phyloP scores from a whole-genome alignment of 2,888 invertebrate genomes.

The Eupithecia dodoneata region DNA sequence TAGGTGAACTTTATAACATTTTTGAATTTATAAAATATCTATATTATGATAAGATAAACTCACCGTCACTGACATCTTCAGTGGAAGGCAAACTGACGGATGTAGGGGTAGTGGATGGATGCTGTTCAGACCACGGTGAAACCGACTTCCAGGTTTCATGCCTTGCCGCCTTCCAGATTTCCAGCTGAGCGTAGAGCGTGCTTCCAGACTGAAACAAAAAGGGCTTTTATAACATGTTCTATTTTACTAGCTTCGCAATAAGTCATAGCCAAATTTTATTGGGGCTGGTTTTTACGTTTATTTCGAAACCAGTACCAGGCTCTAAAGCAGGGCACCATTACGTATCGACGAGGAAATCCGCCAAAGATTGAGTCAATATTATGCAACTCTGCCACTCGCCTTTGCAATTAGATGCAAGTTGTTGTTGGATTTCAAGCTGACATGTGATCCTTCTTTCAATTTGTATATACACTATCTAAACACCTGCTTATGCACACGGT shows the following conservation, averaged over 20 bases:
- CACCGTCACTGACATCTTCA: constrained; percentile 90
- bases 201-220: constrained; percentile 88
- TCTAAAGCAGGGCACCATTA: constrained; percentile 30
- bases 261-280: not conserved
- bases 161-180: constrained; percentile 95
- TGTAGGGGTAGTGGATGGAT: constrained; percentile 69
- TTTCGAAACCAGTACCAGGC: constrained; percentile 23
- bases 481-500: not conserved
- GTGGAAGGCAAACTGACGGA: constrained; percentile 78
- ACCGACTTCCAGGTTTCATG: constrained; percentile 81
- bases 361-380: constrained; percentile 51
- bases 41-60: constrained; percentile 47
- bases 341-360: constrained; percentile 67
- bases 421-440: not conserved
- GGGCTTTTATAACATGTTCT: not conserved
- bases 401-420: constrained; percentile 44
- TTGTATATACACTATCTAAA: not conserved
- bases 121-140: constrained; percentile 77
- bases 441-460: not conserved
- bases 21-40: not conserved
- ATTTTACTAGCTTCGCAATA: not conserved
- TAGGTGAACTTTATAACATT: not conserved
- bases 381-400: constrained; percentile 51
- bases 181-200: constrained; percentile 93
- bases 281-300: constrained; percentile 6